phyloP scores from a whole-genome alignment of 2,113 vertebrate genomes.

The Gallinago jamesoni region DNA sequence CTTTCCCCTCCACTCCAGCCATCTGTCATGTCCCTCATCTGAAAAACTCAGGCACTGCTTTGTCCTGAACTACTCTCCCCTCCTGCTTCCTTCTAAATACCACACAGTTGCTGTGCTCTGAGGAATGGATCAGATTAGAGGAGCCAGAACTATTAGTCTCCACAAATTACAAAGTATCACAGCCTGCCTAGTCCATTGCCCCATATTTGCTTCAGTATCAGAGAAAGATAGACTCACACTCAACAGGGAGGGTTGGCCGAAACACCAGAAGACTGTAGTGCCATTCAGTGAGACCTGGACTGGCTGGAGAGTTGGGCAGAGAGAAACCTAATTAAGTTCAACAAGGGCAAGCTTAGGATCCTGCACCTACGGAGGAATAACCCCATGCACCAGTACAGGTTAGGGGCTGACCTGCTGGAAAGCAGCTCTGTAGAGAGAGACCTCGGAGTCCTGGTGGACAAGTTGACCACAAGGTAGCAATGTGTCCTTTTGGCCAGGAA shows the following conservation, averaged over 20 bases:
- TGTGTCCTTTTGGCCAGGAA: too few relatives aligned
- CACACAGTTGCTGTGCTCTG: not conserved
- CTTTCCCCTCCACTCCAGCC: not conserved
- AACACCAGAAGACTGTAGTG: too few relatives aligned
- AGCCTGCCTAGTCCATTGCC: not conserved
- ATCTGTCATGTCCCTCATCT: accelerated
- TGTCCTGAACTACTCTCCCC: not conserved
- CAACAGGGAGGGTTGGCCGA: not conserved
- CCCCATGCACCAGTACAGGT: too few relatives aligned
- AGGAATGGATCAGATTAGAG: not conserved
- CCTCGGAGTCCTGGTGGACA: too few relatives aligned
- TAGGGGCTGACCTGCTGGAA: too few relatives aligned
- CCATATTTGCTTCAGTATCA: not conserved
- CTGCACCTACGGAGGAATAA: too few relatives aligned
- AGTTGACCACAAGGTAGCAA: too few relatives aligned
- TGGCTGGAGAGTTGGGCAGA: too few relatives aligned
- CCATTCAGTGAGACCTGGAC: too few relatives aligned
- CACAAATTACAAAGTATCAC: not conserved
- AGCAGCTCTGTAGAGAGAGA: too few relatives aligned
- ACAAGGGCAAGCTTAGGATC: too few relatives aligned
- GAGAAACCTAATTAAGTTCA: too few relatives aligned
- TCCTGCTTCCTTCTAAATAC: not conserved
- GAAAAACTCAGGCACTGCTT: not conserved
- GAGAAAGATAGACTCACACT: not conserved
- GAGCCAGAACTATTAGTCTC: not conserved